Evolutionary conservation across 2,797 vertebrate species (phyloP), one percentile per base, ranked within the genome.

Genomic region (Sarcoramphus papa): DNA sequence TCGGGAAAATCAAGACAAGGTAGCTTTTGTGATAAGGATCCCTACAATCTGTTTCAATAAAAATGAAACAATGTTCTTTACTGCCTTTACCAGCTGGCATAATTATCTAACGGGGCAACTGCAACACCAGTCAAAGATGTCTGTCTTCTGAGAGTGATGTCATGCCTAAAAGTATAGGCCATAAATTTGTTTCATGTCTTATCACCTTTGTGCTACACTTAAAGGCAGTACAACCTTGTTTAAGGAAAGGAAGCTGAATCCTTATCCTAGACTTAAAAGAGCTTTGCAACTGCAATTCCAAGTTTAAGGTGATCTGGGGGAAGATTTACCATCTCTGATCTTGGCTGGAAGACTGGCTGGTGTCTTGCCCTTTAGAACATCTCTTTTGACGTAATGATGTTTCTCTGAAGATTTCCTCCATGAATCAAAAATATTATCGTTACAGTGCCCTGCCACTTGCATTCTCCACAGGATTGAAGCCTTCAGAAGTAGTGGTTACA

Each of bases 341-440:
- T 91, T 97, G 87, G 60, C 93, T 90, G 87, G 94, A 96, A 95
- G 91, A 93, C 90, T 85, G 84, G 43, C 93, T 89, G 72, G 57
- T 96, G 93, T 94, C 93, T 30, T 92, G 90, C 90, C 90, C 96
- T 95, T 88, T 80, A 79, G 91, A 95, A 85, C 67, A 48, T 92
- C 67, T 92, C 85, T 76, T 90, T 33, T 85, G 90, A 90, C 5
- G 2, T 88, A 91, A 92, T 43, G 67, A 79, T 74, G 72, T 67
- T 80, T 62, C 64, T 77, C 35, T 96, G 93, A 91, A 87, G 59
- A 54, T 83, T 94, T 93, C 54, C 40, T 50, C 48, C 67, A 6
- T 18, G 78, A 78, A 68, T 91, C 89, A 93, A 67, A 86, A 91
- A 45, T 6, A 7, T 79, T 82, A 25, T 25, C 8, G 3, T 53